A percentile compares a stretch with the other conserved stretches of the same genome.
These are phyloP conservation scores for Didymodactylos carnosus DNA, from an alignment of 2,888 invertebrate species.

Conservation along the genomic window DNA sequence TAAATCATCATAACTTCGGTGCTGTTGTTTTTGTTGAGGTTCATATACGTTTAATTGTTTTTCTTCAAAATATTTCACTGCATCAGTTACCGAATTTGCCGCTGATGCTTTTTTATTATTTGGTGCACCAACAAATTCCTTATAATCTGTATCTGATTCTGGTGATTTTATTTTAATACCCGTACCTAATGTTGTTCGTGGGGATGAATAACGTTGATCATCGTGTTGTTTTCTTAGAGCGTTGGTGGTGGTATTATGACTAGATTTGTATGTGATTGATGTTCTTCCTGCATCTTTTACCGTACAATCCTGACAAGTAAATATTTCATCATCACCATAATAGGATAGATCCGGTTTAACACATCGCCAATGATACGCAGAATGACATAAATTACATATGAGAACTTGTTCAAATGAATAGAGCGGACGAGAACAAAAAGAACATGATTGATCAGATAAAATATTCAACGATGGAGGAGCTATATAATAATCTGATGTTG, in stretches of 20 bases:
- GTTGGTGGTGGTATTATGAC: background rate
- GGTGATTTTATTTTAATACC: constrained; percentile 1
- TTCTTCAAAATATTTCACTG: background rate
- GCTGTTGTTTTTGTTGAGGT: background rate
- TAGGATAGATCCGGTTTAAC: background rate
- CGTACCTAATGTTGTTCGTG: background rate
- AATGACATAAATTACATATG: background rate
- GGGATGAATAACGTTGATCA: no score
- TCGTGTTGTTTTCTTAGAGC: no score
- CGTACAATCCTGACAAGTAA: background rate
- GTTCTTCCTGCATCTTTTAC: no score
- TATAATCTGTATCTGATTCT: background rate
- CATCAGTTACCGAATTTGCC: background rate
- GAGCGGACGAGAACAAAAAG: background rate
- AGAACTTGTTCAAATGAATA: background rate
- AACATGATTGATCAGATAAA: no score
- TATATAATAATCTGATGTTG: no score
- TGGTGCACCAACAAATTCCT: background rate
- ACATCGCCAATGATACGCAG: background rate
- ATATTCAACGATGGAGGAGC: no score
- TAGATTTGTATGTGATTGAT: no score
- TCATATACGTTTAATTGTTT: background rate
- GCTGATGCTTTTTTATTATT: background rate
- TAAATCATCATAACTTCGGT: no score
- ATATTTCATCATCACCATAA: background rate